phyloP scores from a whole-genome alignment of 2,113 vertebrate species.

The Aptenodytes forsteri region DNA sequence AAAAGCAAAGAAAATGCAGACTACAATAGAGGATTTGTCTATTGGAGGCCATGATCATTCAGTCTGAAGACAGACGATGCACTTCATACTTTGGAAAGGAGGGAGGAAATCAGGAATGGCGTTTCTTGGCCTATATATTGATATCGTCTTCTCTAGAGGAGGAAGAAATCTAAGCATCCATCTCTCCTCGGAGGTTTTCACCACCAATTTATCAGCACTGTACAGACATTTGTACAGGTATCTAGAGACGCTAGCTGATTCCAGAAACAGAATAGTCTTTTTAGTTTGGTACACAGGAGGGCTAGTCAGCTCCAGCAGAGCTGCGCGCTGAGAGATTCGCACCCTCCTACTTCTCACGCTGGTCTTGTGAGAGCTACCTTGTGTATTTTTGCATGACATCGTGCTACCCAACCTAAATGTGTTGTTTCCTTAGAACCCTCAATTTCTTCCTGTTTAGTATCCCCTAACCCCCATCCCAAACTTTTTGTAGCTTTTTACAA shows the following conservation, averaged over 20 bases:
- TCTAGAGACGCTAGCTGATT: background rate
- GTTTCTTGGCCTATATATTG: background rate
- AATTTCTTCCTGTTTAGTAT: conserved; percentile 16
- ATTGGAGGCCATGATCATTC: background rate
- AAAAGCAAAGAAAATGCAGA: background rate
- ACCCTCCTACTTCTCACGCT: background rate
- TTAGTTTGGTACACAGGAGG: background rate
- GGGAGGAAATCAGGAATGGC: background rate
- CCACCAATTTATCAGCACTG: background rate
- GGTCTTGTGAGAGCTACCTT: background rate
- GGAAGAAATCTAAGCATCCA: background rate
- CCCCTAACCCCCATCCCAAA: background rate
- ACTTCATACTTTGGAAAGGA: background rate
- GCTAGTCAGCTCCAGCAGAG: background rate
- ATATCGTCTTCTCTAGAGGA: background rate
- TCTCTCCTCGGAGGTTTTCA: background rate
- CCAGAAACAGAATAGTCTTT: background rate
- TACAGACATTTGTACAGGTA: background rate
- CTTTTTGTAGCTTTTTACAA: background rate
- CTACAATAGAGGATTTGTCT: background rate
- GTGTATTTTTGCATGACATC: background rate
- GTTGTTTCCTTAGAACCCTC: background rate
- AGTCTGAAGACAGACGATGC: background rate
- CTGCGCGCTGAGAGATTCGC: background rate
- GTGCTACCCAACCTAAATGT: background rate